A percentile compares a stretch with the other conserved stretches of the same genome.
These are phyloP conservation scores for Altica lythri DNA, from an alignment of 2,888 invertebrate genomes.

Conservation along the genomic window DNA sequence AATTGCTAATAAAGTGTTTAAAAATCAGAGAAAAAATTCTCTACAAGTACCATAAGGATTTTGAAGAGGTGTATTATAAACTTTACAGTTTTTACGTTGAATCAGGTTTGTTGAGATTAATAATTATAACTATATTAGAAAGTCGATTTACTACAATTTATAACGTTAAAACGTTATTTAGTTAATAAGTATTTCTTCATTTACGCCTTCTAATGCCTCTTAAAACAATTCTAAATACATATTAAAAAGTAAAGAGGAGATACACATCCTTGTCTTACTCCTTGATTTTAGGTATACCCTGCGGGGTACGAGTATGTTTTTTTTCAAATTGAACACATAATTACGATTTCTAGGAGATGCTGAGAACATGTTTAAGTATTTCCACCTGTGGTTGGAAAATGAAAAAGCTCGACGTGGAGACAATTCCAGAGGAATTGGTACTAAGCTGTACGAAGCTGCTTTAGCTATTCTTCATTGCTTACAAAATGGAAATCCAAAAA, in stretches of 20 bases:
- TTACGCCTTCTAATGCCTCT: no score
- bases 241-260: no score
- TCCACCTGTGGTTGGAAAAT: constrained; percentile 48
- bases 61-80: constrained; percentile 53
- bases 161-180: no score
- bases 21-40: constrained; percentile 57
- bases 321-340: no score
- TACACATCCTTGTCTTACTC: no score
- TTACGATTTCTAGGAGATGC: constrained; percentile 42
- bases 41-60: constrained; percentile 60
- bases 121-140: no score
- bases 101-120: constrained; percentile 57
- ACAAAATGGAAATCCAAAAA: constrained; percentile 46
- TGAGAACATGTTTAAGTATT: constrained; percentile 50
- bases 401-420: constrained; percentile 46
- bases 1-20: constrained; percentile 57
- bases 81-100: constrained; percentile 61
- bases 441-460: constrained; percentile 48
- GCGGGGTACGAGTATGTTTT: no score
- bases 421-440: constrained; percentile 47
- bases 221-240: no score
- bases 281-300: no score
- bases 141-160: no score
- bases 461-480: constrained; percentile 48
- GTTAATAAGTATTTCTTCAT: no score